Evolutionary conservation across 2,797 vertebrate species (phyloP).

Genomic region (Sebastolobus altivelis): DNA sequence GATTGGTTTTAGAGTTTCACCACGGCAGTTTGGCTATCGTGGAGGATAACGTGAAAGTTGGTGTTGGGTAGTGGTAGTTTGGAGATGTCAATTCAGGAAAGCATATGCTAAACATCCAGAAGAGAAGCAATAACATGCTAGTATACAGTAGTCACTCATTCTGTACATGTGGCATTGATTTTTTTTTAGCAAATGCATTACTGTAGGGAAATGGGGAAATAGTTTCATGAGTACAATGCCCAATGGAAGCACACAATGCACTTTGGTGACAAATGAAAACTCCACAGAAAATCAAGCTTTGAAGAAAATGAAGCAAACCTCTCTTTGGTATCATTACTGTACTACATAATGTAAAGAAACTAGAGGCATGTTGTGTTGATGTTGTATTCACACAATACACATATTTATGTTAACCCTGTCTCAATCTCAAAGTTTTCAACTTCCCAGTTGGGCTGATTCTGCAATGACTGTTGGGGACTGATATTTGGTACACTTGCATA

Average conservation of each 20-base stretch:
- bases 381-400: neutral
- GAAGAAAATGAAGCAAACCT: neutral
- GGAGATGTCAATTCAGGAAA: neutral
- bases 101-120: neutral
- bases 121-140: neutral
- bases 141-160: no score
- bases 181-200: no score
- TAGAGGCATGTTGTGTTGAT: neutral
- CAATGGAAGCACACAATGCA: neutral
- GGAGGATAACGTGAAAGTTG: neutral
- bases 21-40: neutral
- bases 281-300: neutral
- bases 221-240: neutral
- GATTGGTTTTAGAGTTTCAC: neutral
- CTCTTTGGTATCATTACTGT: neutral
- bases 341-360: neutral
- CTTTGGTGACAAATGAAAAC: neutral
- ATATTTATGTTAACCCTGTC: neutral
- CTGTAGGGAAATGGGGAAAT: no score
- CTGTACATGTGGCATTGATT: no score
- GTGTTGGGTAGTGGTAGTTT: neutral
- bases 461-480: neutral
- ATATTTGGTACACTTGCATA: neutral
- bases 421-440: neutral
- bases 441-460: neutral